Percentiles rank a stretch among this genome's conserved stretches.
Evolutionary conservation across 1,140 invertebrate species (phyloP).

Genomic region (Drosophila burlai): DNA sequence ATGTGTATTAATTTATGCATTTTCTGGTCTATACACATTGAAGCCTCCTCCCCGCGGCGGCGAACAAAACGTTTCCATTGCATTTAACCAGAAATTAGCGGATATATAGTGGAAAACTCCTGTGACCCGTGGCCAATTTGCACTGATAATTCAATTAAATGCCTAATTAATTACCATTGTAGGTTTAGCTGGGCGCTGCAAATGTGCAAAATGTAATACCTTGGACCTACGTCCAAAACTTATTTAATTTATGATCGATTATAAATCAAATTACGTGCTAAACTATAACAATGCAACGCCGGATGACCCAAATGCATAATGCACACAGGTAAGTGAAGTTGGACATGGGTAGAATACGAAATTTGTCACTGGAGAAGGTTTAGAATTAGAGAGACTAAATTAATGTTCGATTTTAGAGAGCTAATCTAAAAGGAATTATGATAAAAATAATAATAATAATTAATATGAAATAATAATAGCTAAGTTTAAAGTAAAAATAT

Average conservation of each 20-base stretch:
- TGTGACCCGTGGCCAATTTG: conserved; percentile 37
- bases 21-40: conserved; percentile 34
- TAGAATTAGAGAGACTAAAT: not conserved
- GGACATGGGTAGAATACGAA: not conserved
- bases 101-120: conserved; percentile 41
- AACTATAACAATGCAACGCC: conserved; percentile 26
- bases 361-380: not conserved
- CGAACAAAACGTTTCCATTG: conserved; percentile 42
- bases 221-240: conserved; percentile 21
- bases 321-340: not conserved
- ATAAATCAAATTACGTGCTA: conserved; percentile 39
- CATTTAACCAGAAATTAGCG: conserved; percentile 69
- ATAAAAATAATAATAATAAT: not conserved
- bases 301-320: conserved; percentile 23
- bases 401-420: not conserved
- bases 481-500: no score
- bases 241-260: conserved; percentile 48
- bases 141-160: conserved; percentile 70
- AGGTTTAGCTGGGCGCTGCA: conserved; percentile 14
- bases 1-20: conserved; percentile 69
- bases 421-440: not conserved
- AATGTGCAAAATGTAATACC: conserved; percentile 44
- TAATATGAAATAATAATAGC: no score
- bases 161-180: conserved; percentile 69
- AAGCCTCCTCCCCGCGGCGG: conserved; percentile 2